Evolutionary conservation across 64 coral and sea anemone species (phyloP).

Genomic region (Exaiptasia diaphana): DNA sequence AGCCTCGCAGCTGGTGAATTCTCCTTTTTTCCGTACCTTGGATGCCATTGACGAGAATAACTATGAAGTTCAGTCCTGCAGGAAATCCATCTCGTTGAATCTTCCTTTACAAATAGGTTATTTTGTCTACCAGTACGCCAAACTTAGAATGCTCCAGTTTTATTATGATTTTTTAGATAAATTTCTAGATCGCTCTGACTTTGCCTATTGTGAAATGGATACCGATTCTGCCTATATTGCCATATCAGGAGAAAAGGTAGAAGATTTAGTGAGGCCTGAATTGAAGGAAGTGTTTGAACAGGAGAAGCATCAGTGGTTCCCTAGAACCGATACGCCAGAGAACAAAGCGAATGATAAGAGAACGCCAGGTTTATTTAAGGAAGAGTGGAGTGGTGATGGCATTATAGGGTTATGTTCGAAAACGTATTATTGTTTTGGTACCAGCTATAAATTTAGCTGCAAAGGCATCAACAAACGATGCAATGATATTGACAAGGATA

Average conservation of each 20-base stretch:
- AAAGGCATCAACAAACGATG: constrained; percentile 4
- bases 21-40: neutral
- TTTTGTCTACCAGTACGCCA: constrained; percentile 27
- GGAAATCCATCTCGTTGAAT: constrained; percentile 10
- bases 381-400: neutral
- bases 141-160: constrained; percentile 12
- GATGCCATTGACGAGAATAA: neutral
- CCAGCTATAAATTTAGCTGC: constrained; percentile 11
- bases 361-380: constrained; percentile 42
- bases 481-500: neutral
- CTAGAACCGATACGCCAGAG: constrained; percentile 21
- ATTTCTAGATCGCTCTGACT: neutral
- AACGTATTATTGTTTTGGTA: constrained; percentile 19
- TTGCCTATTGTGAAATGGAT: neutral
- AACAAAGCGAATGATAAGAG: constrained; percentile 33
- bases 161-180: constrained; percentile 5
- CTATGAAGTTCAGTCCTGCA: constrained; percentile 37
- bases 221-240: constrained; percentile 26
- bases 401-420: constrained; percentile 19
- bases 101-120: constrained; percentile 8
- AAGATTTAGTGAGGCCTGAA: constrained; percentile 36
- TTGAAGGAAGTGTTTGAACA: neutral
- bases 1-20: neutral
- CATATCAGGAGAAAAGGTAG: constrained; percentile 11
- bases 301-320: constrained; percentile 33